phyloP scores from a whole-genome alignment of 2,888 invertebrate genomes.

The Lagria hirta region DNA sequence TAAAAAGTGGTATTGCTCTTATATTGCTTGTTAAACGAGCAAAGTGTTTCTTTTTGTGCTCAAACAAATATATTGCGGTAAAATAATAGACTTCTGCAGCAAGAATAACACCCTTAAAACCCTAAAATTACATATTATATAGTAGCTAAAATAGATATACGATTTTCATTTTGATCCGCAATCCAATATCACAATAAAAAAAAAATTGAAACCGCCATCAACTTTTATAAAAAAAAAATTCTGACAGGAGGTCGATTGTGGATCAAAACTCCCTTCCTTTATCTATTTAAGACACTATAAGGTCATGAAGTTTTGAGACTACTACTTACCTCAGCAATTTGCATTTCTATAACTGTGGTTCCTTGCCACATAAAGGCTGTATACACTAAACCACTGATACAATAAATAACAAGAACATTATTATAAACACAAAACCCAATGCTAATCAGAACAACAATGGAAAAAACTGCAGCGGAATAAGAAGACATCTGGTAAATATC shows the following conservation, averaged over 20 bases:
- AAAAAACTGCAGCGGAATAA: not conserved
- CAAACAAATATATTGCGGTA: conserved; percentile 6
- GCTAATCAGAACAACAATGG: conserved; percentile 1
- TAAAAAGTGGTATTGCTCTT: conserved; percentile 4
- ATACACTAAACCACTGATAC: not conserved
- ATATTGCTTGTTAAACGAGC: not conserved
- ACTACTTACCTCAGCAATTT: conserved; percentile 8
- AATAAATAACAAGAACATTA: not conserved
- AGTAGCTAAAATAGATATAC: not conserved
- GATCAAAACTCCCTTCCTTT: not conserved
- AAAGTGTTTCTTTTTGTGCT: not conserved
- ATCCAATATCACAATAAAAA: no score
- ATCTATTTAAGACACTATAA: not conserved
- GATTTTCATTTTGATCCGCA: no score
- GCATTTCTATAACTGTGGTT: not conserved
- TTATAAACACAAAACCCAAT: conserved; percentile 2
- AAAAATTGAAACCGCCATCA: no score
- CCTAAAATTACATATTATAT: conserved; percentile 5
- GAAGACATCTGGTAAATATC: conserved; percentile 2
- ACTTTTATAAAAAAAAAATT: not conserved
- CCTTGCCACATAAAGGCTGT: conserved; percentile 1
- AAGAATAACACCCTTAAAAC: conserved; percentile 2
- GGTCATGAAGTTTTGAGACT: not conserved
- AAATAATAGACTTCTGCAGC: conserved; percentile 6
- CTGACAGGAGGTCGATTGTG: not conserved